Evolutionary conservation across 2,113 vertebrate species (phyloP), one percentile per base, ranked within the genome.

Genomic region (Nerophis ophidion): DNA sequence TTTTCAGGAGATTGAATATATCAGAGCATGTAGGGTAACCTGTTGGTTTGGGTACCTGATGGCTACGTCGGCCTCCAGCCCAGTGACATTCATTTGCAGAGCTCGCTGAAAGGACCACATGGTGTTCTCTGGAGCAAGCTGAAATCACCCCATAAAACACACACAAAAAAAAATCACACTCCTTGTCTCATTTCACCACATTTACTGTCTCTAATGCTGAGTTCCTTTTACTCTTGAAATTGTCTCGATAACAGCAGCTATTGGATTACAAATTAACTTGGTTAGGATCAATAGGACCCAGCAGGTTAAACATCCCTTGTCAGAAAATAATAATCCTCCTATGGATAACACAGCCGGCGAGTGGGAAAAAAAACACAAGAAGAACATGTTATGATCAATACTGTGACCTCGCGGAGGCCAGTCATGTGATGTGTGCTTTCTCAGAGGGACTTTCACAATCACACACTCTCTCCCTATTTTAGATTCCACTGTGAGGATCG

Each of bases 41-140:
- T 38, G 36, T 6, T 44, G 15, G 57, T 48, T 44, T 61, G 56
- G 36, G 44, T 81, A 95, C 97, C 97, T 98, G 82, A 99, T 82
- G 0, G 89, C 71, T 1, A 99, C 90, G 1, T 99, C 95, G 60
- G 90, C 86, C 76, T 98, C 91, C 34, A 97, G 79, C n/a, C 95
- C 97, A 0, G 86, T 90, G 10, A 91, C 84, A 54, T 92, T 92
- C 88, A 93, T 91, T 62, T 95, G 93, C 33, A 95, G 79, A 1
- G 97, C 96, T 78, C 92, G 93, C 81, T 91, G 92, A 84, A 99
- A 98, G 45, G 97, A 96, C 91, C 96, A 92, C 70, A 98, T 68
- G 0, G 95, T 99, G 86, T 99, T 96, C 71, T 99, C 97, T 65
- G 97, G 97, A 61, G 97, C 95, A 69, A 98, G 55, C 97, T 99